phyloP scores from a whole-genome alignment of 2,888 invertebrate species.

The Melangyna quadrimaculata region DNA sequence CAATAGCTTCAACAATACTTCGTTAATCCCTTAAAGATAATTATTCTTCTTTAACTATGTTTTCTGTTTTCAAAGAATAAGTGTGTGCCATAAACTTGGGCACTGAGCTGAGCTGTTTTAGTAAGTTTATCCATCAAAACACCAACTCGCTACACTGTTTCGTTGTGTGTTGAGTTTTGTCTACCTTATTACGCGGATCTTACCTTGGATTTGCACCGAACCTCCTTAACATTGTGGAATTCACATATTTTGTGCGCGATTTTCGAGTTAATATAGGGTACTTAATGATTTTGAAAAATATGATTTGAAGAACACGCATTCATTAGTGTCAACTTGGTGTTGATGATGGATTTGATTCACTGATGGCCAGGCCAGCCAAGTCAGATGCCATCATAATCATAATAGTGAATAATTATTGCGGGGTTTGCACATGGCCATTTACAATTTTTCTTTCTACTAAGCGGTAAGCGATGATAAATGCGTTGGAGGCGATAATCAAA shows the following conservation, averaged over 20 bases:
- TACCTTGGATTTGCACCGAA: conserved; percentile 42
- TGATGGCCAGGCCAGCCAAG: conserved; percentile 32
- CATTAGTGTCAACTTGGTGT: conserved; percentile 52
- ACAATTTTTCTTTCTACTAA: background rate
- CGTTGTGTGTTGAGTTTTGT: background rate
- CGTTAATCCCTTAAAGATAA: conserved; percentile 30
- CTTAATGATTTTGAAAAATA: conserved; percentile 26
- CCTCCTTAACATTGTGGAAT: conserved; percentile 39
- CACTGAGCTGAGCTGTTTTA: conserved; percentile 7
- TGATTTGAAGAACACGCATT: conserved; percentile 45
- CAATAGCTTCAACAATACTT: conserved; percentile 4
- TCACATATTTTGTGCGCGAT: conserved; percentile 38
- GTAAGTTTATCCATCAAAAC: conserved; percentile 5
- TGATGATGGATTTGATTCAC: conserved; percentile 44
- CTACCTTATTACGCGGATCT: conserved; percentile 31
- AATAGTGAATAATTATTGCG: conserved; percentile 12
- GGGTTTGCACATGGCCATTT: background rate
- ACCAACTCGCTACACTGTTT: background rate
- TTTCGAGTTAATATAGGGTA: conserved; percentile 28
- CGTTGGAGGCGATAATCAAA: background rate
- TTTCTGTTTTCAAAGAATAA: background rate
- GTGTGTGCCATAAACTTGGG: conserved; percentile 25
- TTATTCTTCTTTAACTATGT: conserved; percentile 9
- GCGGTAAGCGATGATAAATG: conserved; percentile 1
- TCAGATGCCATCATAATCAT: conserved; percentile 22